These are phyloP conservation scores for Drosophila punjabiensis DNA, from an alignment of 1,140 invertebrate genomes.

Conservation along the genomic window DNA sequence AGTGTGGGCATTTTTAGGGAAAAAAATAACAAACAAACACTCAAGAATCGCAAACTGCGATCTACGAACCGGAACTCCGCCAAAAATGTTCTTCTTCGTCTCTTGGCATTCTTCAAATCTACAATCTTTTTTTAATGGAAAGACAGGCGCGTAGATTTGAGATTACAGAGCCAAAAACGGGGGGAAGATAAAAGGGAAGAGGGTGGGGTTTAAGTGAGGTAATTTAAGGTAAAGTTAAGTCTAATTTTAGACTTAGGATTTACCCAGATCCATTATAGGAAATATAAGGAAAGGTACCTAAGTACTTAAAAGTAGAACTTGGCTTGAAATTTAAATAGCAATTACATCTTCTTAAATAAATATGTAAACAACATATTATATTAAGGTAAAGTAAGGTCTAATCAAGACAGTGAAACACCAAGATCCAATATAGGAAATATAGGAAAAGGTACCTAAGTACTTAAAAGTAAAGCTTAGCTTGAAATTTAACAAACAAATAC, in stretches of 20 bases:
- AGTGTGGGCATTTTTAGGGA: slow-evolving; percentile 67
- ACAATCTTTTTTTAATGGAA: slow-evolving; percentile 46
- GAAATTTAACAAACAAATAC: background rate
- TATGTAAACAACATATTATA: background rate
- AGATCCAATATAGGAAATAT: background rate
- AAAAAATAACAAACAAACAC: slow-evolving; percentile 10
- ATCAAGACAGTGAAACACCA: too few species aligned
- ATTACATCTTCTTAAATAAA: background rate
- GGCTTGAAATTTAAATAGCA: background rate
- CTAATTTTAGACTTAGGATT: slow-evolving; percentile 2
- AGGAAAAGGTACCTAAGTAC: background rate
- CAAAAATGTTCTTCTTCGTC: slow-evolving; percentile 35
- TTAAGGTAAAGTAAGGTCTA: too few species aligned
- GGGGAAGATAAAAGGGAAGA: background rate
- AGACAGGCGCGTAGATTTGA: slow-evolving; percentile 28
- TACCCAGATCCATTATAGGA: background rate
- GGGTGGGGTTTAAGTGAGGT: background rate
- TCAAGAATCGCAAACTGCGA: slow-evolving; percentile 44
- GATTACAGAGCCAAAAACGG: background rate
- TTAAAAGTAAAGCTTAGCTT: background rate
- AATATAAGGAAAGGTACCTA: background rate
- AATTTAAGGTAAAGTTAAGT: too few species aligned
- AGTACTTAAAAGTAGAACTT: background rate
- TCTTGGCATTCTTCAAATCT: slow-evolving; percentile 11
- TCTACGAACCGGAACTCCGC: slow-evolving; percentile 69